Percentiles rank a stretch among this genome's conserved stretches.
Evolutionary conservation across 2,888 invertebrate genomes (phyloP).

Genomic region (Monochamus alternatus): DNA sequence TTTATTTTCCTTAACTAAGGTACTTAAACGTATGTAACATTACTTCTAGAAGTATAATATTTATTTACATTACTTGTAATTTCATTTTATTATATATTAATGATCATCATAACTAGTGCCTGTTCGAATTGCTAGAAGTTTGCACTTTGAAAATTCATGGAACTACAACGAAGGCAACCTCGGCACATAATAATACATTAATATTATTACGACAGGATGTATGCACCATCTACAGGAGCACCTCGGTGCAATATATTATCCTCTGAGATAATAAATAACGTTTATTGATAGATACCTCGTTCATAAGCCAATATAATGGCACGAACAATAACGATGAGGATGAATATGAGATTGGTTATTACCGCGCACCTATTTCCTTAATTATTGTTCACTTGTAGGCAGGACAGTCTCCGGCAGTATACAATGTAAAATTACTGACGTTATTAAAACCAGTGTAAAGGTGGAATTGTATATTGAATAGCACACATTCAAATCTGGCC

Average conservation of each 20-base stretch:
- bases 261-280: slow-evolving; percentile 40
- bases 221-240: slow-evolving; percentile 42
- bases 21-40: no score
- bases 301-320: slow-evolving; percentile 42
- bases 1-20: no score
- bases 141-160: no score
- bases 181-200: slow-evolving; percentile 5
- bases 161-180: neutral
- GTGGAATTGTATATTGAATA: no score
- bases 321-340: slow-evolving; percentile 37
- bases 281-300: slow-evolving; percentile 43
- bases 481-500: no score
- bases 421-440: neutral
- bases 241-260: slow-evolving; percentile 40
- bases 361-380: slow-evolving; percentile 42
- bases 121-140: no score
- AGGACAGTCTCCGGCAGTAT: slow-evolving; percentile 15
- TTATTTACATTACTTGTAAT: no score
- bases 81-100: no score
- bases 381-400: slow-evolving; percentile 29
- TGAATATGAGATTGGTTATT: slow-evolving; percentile 46
- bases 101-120: no score
- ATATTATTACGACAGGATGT: slow-evolving; percentile 42
- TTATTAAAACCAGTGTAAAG: neutral
- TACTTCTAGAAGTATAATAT: no score